A percentile compares a stretch with the other conserved stretches of the same genome.
These are phyloP conservation scores for Patella caerulea DNA, from an alignment of 2,888 invertebrate species.

Conservation along the genomic window DNA sequence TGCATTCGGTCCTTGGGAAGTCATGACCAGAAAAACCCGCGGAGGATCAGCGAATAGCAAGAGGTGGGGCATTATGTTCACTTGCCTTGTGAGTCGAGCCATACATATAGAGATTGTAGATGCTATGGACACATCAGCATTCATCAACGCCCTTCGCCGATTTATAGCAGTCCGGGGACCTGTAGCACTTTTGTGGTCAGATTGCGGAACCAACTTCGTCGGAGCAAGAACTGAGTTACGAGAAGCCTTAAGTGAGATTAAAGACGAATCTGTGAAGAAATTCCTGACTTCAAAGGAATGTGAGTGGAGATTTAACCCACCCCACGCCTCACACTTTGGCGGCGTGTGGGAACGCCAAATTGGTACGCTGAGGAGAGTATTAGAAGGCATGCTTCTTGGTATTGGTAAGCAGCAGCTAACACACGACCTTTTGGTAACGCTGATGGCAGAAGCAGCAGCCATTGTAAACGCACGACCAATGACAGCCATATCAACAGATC, in stretches of 20 bases:
- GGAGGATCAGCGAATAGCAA: constrained; percentile 3
- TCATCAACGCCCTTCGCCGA: constrained; percentile 18
- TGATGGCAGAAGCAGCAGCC: constrained; percentile 4
- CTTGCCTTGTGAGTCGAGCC: constrained; percentile 17
- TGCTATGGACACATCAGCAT: constrained; percentile 13
- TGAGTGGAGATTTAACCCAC: background rate
- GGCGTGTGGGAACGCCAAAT: constrained; percentile 3
- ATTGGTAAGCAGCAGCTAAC: constrained; percentile 3
- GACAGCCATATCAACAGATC: constrained; percentile 4
- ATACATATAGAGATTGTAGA: too few species aligned
- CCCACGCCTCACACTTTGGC: constrained; percentile 1
- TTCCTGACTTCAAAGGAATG: background rate
- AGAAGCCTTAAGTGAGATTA: background rate
- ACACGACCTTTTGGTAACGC: background rate
- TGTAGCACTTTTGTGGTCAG: constrained; percentile 6
- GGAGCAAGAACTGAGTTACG: constrained; percentile 15
- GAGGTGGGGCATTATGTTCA: constrained; percentile 21
- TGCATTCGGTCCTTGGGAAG: constrained; percentile 10
- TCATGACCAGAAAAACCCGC: constrained; percentile 13
- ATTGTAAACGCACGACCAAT: constrained; percentile 14
- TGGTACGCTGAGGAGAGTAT: background rate
- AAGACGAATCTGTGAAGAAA: background rate
- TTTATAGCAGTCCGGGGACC: constrained; percentile 14
- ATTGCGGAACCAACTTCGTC: constrained; percentile 19
- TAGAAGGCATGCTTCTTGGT: constrained; percentile 6